Evolutionary conservation across 64 coral and sea anemone species (phyloP), one percentile per base, ranked within the genome.

Genomic region (Porites lutea): DNA sequence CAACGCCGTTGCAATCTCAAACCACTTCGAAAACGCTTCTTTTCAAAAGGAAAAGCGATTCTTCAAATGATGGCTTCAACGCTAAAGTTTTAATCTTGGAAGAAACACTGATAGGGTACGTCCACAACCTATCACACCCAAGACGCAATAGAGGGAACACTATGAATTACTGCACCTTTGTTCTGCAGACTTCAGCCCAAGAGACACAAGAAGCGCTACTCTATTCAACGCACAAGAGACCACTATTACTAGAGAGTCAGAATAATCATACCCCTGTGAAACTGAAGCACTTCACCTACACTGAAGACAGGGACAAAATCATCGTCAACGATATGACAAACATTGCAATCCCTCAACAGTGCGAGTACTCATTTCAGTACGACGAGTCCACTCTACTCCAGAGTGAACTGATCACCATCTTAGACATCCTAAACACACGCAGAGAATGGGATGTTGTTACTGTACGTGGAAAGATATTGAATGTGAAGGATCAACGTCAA

Each of bases 321-420:
- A 82, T 82, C 65, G 82, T 90, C 3, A 90, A 90, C 74, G 71
- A 90, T 78, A 95, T 90, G 88, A 86, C 61, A 84, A 87, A 76
- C 74, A 90, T 87, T 70, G 7, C 88, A 55, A 86, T 79, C 74
- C 80, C 93, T 86, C 82, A 95, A 75, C 79, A 95, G 65, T 52
- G 58, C 59, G 82, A 95, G 83, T 90, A 95, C 65, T 85, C 74
- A 49, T 95, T 95, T 62, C 93, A 95, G 63, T 95, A 77, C 75
- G 54, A 83, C n/a, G 58, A 79, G 59, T 12, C 75, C 37, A 15
- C 88, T 55, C 75, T 79, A 52, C 53, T 72, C 10, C 52, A 83
- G 62, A 9, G 37, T 47, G 57, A 82, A 83, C 64, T 46, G 18
- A 22, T 62, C 16, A 91, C 63, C 13, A 69, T 91, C 49, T 83